Evolutionary conservation across 2,888 invertebrate species (phyloP).

Genomic region (Heliothis peltigera): DNA sequence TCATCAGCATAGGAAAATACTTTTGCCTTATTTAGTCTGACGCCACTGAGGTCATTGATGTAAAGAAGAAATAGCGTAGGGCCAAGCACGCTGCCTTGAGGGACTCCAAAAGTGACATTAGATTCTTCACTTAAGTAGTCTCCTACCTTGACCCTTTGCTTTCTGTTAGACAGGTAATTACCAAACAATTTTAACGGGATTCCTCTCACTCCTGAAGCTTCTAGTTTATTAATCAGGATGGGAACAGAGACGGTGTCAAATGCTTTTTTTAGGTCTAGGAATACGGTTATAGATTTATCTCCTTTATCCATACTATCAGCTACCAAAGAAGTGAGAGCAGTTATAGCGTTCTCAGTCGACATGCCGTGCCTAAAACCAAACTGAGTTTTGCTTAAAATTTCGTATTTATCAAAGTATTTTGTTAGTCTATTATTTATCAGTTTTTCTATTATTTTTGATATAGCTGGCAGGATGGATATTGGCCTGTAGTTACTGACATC

Average conservation of each 20-base stretch:
- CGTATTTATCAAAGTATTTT: slow-evolving; percentile 20
- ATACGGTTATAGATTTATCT: slow-evolving; percentile 12
- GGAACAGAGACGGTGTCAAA: slow-evolving; percentile 11
- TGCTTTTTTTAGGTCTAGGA: slow-evolving; percentile 12
- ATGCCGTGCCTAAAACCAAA: slow-evolving; percentile 31
- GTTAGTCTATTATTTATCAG: slow-evolving; percentile 32
- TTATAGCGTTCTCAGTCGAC: slow-evolving; percentile 33
- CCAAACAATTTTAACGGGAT: neutral
- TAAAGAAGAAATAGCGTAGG: slow-evolving; percentile 9
- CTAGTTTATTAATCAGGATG: neutral
- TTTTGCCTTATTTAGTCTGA: no score
- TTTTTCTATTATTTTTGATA: slow-evolving; percentile 47
- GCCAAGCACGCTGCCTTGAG: slow-evolving; percentile 3
- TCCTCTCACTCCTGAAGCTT: slow-evolving; percentile 1
- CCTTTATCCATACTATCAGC: slow-evolving; percentile 1
- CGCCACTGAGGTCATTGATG: slow-evolving; percentile 5
- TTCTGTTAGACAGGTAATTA: neutral
- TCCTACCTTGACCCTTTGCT: slow-evolving; percentile 1
- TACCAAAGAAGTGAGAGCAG: slow-evolving; percentile 2
- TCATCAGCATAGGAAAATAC: no score
- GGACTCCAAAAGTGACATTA: neutral
- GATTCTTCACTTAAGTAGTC: neutral
- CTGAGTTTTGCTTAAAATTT: slow-evolving; percentile 20
- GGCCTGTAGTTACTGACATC: slow-evolving; percentile 40
- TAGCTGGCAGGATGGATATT: slow-evolving; percentile 34